phyloP scores from a whole-genome alignment of 2,888 invertebrate species.

The Hemaris fuciformis region DNA sequence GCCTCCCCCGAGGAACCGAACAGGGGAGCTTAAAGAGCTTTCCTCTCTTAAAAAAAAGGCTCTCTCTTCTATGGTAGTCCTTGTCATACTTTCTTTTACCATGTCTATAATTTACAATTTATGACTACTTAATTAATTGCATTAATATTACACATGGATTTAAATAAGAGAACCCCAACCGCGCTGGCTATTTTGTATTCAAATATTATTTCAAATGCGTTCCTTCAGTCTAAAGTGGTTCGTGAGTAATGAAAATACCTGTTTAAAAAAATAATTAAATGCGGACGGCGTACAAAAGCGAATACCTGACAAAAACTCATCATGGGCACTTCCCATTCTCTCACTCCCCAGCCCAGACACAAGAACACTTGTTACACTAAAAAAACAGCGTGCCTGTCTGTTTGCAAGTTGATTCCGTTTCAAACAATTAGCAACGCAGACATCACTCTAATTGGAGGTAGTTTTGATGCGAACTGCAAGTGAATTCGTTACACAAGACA shows the following conservation, averaged over 20 bases:
- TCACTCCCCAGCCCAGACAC: background rate
- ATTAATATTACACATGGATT: no score
- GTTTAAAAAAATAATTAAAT: background rate
- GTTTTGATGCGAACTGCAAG: conserved; percentile 32
- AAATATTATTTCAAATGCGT: background rate
- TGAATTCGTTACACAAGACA: conserved; percentile 28
- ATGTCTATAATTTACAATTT: no score
- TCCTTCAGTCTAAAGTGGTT: background rate
- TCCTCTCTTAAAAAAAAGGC: no score
- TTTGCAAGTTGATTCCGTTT: conserved; percentile 15
- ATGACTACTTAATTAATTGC: no score
- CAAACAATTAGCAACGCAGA: conserved; percentile 27
- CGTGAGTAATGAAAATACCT: background rate
- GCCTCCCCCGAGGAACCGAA: no score
- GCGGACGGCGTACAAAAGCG: background rate
- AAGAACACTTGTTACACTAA: background rate
- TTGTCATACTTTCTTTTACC: no score
- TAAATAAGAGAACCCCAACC: no score
- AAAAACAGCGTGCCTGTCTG: background rate
- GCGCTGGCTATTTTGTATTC: no score
- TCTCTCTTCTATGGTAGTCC: no score
- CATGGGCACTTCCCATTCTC: background rate
- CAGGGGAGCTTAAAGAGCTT: no score
- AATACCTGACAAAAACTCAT: background rate
- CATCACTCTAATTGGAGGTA: conserved; percentile 40